Base-by-base conservation (phyloP, 2,888 invertebrate genomes). In the Pteria penguin region DNA sequence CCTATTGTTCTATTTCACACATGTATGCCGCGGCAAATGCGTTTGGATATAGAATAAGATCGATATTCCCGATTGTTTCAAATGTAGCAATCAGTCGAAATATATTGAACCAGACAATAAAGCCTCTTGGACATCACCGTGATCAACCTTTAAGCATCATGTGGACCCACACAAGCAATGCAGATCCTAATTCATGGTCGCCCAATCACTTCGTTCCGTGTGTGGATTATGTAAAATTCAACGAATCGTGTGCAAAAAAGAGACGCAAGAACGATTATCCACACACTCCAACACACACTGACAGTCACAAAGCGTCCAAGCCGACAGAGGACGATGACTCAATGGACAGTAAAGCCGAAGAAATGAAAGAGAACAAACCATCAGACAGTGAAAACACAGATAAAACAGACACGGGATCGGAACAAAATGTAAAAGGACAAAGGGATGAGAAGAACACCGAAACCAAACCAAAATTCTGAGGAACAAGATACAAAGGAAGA, bases 1-100 rank as follows among this genome's bases (percentile, higher is more conserved):
- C 8, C 18, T 11, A 5, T 60, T 11, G 60, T 27, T 60, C 60
- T 26, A 60, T 60, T 24, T 60, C 27, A 60, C 60, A 60, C 29
- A 27, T 60, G 18, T 60, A 60, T 60, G 60, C 60, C 27, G 60
- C 60, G 27, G 4, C 60, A 18, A 60, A 24, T 60, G 60, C 60
- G 14, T 60, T 60, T 60, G 60, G 26, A 18, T 60, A 24, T 29
- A 60, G 27, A 60, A 60, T n/a, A n/a, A n/a, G n/a, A n/a, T n/a
- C n/a, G n/a, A n/a, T n/a, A n/a, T n/a, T n/a, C n/a, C n/a, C n/a
- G n/a, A n/a, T n/a, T n/a, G n/a, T n/a, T n/a, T n/a, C n/a, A n/a
- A n/a, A n/a, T n/a, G n/a, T n/a, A n/a, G n/a, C n/a, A n/a, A n/a
- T n/a, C n/a, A n/a, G n/a, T n/a, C n/a, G n/a, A n/a, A n/a, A n/a